phyloP scores from a whole-genome alignment of 23 tunicate genomes.

The Trididemnum miniatum region DNA sequence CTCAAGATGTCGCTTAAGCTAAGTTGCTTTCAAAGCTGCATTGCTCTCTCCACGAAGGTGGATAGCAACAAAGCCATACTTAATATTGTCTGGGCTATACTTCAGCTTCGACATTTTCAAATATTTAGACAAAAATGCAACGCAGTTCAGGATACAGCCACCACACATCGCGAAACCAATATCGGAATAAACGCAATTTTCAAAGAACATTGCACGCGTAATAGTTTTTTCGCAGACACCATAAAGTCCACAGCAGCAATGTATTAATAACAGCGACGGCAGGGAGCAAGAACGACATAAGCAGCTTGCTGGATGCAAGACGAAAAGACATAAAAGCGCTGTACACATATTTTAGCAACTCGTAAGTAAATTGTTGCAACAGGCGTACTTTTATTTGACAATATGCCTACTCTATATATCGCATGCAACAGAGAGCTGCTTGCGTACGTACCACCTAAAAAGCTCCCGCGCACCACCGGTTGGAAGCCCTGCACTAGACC shows the following conservation, averaged over 20 bases:
- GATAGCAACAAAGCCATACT: slow-evolving; percentile 48
- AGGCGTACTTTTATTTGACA: neutral
- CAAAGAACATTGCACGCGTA: slow-evolving; percentile 9
- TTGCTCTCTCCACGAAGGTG: slow-evolving; percentile 39
- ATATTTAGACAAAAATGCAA: slow-evolving; percentile 43
- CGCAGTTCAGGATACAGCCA: slow-evolving; percentile 41
- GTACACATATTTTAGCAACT: slow-evolving; percentile 26
- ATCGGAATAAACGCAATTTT: slow-evolving; percentile 39
- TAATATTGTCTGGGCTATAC: slow-evolving; percentile 39
- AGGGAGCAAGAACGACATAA: slow-evolving; percentile 35
- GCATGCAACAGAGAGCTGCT: slow-evolving; percentile 41
- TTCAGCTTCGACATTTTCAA: slow-evolving; percentile 44
- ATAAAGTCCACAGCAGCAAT: slow-evolving; percentile 7
- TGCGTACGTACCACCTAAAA: slow-evolving; percentile 33
- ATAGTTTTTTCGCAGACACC: slow-evolving; percentile 29
- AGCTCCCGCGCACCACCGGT: slow-evolving; percentile 31
- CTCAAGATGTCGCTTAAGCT: slow-evolving; percentile 54
- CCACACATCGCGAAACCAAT: slow-evolving; percentile 32
- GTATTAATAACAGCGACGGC: slow-evolving; percentile 32
- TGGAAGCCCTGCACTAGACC: too few relatives aligned
- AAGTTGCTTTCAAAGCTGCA: slow-evolving; percentile 51
- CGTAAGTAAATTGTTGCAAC: slow-evolving; percentile 17
- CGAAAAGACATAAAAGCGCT: slow-evolving; percentile 11
- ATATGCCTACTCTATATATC: slow-evolving; percentile 16
- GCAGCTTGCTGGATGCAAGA: slow-evolving; percentile 32